These are phyloP conservation scores for Diarsia dahlii DNA, from an alignment of 2,888 invertebrate genomes.

Conservation along the genomic window DNA sequence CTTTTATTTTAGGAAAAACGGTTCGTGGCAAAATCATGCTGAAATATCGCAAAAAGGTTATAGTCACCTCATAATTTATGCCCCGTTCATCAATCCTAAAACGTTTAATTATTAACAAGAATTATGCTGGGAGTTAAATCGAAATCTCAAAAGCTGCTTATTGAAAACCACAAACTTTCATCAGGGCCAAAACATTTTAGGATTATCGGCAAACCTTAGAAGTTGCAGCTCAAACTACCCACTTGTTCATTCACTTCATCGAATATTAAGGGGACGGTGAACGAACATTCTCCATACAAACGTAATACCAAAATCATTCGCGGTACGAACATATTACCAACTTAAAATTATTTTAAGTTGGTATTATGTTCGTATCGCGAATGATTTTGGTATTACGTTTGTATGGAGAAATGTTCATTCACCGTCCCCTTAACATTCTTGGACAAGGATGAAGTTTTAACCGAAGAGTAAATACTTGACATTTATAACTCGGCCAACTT, in stretches of 20 bases:
- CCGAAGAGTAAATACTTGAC: slow-evolving; percentile 48
- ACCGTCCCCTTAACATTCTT: too few species aligned
- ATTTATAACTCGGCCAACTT: slow-evolving; percentile 54
- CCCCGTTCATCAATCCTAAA: neutral
- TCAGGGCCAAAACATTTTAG: neutral
- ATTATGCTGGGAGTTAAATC: neutral
- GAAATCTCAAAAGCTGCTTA: neutral
- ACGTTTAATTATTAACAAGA: neutral
- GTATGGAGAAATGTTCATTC: too few species aligned
- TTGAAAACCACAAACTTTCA: neutral
- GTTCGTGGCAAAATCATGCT: too few species aligned
- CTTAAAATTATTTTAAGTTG: too few species aligned
- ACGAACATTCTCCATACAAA: too few species aligned
- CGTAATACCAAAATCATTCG: too few species aligned
- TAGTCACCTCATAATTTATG: neutral
- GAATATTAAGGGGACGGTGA: slow-evolving; percentile 54
- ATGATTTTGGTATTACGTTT: too few species aligned
- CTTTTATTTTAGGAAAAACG: too few species aligned
- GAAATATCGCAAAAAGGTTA: neutral
- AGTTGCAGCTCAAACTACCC: neutral
- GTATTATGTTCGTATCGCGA: too few species aligned
- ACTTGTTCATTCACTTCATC: slow-evolving; percentile 24
- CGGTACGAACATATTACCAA: too few species aligned
- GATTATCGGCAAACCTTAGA: slow-evolving; percentile 24
- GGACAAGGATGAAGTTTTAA: slow-evolving; percentile 33